phyloP scores from a whole-genome alignment of 2,888 invertebrate species.

The Dryococelus australis region DNA sequence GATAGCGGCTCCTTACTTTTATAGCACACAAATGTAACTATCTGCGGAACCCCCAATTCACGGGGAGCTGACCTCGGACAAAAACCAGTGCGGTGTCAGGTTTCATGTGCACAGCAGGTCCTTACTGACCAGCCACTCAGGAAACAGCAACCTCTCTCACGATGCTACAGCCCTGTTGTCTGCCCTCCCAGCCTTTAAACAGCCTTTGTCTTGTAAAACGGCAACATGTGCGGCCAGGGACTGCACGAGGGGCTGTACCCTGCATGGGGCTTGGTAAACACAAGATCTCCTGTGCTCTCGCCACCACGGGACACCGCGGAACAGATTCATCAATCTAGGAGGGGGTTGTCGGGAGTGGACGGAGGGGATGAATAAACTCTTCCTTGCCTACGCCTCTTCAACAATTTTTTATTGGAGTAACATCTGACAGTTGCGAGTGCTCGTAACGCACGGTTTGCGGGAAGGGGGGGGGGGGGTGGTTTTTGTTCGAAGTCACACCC shows the following conservation, averaged over 20 bases:
- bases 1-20: too few relatives aligned
- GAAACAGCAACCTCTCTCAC: not conserved
- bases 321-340: constrained; percentile 58
- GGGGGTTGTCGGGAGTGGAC: not conserved
- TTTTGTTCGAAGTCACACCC: constrained; percentile 11
- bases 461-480: not conserved
- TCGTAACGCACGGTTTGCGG: not conserved
- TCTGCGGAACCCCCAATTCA: not conserved
- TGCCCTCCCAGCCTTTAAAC: constrained; percentile 5
- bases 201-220: not conserved
- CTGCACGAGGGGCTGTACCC: not conserved
- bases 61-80: not conserved
- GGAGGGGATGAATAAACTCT: not conserved
- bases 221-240: not conserved
- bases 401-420: not conserved
- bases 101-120: not conserved
- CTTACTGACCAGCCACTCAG: not conserved
- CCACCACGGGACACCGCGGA: constrained; percentile 53
- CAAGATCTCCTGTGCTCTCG: not conserved
- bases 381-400: not conserved
- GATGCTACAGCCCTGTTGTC: not conserved
- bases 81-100: not conserved
- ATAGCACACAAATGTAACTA: too few relatives aligned
- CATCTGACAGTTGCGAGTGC: constrained; percentile 9
- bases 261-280: not conserved